Evolutionary conservation across 2,888 invertebrate species (phyloP), one percentile per base, ranked within the genome.

Genomic region (Euphydryas editha): DNA sequence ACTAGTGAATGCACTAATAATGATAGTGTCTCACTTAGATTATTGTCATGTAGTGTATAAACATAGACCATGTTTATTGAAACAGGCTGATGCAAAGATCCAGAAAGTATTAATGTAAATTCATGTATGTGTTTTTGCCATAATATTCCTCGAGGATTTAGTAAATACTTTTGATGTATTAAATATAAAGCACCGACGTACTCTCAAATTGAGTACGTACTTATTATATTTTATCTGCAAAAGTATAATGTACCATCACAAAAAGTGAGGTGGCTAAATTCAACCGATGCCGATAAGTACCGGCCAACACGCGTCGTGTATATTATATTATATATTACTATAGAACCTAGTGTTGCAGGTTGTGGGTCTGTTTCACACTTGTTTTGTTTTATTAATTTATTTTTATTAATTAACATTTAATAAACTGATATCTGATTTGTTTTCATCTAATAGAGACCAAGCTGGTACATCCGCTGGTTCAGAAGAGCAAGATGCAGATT

Each of bases 401-500:
- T n/a, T n/a, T n/a, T n/a, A n/a, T n/a, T n/a, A n/a, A n/a, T n/a
- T n/a, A n/a, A n/a, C n/a, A n/a, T n/a, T n/a, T n/a, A n/a, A n/a
- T n/a, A n/a, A n/a, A 24, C 24, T 24, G 30, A 4, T 30, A 30
- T 30, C 30, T 30, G 8, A 30, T 30, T 5, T 44, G 6, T n/a
- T n/a, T 42, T 42, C n/a, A 44, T 8, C 2, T 10, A 51, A 10
- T 72, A 91, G 90, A 0, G 90, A 90, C 10, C 89, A 89, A 75
- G 84, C 83, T 0, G 83, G 85, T 1, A 78, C 84, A 0, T 83
- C 86, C 0, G 75, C 75, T 0, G 81, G 77, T 0, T 73, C 81
- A 0, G 90, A 90, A 4, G 90, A 88, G n/a, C 78, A 80, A 1
- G 88, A 91, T 5, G 77, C 80, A 0, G 90, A 88, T 0, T 81